A percentile compares a stretch with the other conserved stretches of the same genome.
Evolutionary conservation across 2,113 vertebrate species (phyloP).

Genomic region (Nycticorax nycticorax): DNA sequence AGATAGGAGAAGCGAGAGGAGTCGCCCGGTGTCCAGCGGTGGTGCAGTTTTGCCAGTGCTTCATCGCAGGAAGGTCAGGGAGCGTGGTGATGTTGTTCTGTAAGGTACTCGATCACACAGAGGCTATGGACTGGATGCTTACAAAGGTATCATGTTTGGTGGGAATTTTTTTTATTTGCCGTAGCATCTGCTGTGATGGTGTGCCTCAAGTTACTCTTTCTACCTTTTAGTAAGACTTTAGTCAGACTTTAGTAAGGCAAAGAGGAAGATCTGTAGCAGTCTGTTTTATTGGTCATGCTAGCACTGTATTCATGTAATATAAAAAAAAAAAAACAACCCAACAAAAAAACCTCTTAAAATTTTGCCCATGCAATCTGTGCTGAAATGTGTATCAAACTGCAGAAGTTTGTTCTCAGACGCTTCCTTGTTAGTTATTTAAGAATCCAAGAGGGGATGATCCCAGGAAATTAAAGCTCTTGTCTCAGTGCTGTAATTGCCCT

Average conservation of each 20-base stretch:
- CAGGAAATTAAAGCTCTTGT: background rate
- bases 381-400: background rate
- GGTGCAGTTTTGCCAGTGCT: background rate
- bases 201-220: background rate
- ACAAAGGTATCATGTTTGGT: background rate
- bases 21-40: accelerated
- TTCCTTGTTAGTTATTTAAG: background rate
- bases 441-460: background rate
- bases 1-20: background rate
- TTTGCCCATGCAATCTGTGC: background rate
- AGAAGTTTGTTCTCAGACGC: background rate
- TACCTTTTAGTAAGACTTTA: background rate
- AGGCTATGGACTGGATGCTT: background rate
- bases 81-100: background rate
- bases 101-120: background rate
- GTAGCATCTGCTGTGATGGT: background rate
- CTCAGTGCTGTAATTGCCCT: slow-evolving; percentile 3
- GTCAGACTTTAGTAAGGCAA: background rate
- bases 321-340: background rate
- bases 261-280: background rate
- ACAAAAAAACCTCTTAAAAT: background rate
- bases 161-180: background rate
- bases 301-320: background rate
- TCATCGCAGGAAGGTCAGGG: background rate
- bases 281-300: background rate